phyloP scores from a whole-genome alignment of 53 echinoderm and acorn worm genomes.

The Temnopleurus reevesii region DNA sequence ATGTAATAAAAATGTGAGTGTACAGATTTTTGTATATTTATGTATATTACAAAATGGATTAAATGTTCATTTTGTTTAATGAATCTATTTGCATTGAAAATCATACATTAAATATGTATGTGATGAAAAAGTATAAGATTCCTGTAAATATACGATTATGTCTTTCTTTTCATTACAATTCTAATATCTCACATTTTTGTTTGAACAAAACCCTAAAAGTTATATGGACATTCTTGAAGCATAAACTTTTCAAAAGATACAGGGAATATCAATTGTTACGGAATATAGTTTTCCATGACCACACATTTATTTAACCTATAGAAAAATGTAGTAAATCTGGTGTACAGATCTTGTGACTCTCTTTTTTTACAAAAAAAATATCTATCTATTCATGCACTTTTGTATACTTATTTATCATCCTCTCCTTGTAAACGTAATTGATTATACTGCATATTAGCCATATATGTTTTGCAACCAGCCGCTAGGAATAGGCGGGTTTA shows the following conservation, averaged over 20 bases:
- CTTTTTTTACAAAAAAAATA: slow-evolving; percentile 27
- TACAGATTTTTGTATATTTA: neutral
- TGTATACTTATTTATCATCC: slow-evolving; percentile 18
- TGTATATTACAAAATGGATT: slow-evolving; percentile 28
- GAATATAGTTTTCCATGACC: too few relatives aligned
- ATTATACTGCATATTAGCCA: too few relatives aligned
- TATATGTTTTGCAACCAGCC: too few relatives aligned
- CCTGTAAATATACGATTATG: slow-evolving; percentile 22
- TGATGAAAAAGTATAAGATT: neutral
- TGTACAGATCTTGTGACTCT: neutral
- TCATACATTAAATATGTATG: neutral
- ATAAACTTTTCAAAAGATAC: too few relatives aligned
- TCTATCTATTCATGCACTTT: slow-evolving; percentile 2
- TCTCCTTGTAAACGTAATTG: too few relatives aligned
- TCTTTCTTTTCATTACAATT: slow-evolving; percentile 37
- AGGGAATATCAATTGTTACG: too few relatives aligned
- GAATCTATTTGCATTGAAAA: neutral
- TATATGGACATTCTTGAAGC: too few relatives aligned
- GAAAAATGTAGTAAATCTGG: neutral
- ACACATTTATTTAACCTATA: slow-evolving; percentile 17
- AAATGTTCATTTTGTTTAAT: slow-evolving; percentile 5
- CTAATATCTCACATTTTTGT: too few relatives aligned
- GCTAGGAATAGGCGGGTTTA: too few relatives aligned
- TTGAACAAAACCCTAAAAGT: too few relatives aligned
- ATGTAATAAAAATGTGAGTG: neutral